These are phyloP conservation scores for Microchirus variegatus DNA, from an alignment of 2,797 vertebrate species.

Conservation along the genomic window DNA sequence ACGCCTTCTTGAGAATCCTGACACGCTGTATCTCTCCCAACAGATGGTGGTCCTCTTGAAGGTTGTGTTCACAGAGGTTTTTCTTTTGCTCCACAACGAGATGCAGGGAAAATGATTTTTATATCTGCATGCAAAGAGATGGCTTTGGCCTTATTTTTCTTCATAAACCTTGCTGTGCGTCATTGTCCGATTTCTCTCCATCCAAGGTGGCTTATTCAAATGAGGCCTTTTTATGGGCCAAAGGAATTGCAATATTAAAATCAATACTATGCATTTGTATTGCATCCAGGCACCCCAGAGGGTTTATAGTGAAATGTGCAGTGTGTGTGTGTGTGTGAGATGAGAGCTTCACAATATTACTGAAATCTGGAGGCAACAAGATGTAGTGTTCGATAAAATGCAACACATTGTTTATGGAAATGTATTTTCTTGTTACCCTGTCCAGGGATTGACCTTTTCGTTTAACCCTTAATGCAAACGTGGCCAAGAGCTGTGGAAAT, in stretches of 20 bases:
- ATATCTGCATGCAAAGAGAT: conserved; percentile 53
- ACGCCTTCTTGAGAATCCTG: conserved; percentile 58
- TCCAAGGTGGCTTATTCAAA: conserved; percentile 34
- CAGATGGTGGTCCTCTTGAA: conserved; percentile 60
- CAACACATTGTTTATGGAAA: conserved; percentile 34
- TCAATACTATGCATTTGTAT: conserved; percentile 41
- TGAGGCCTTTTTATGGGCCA: conserved; percentile 25
- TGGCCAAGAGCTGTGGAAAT: too few species aligned
- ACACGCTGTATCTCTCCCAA: conserved; percentile 57
- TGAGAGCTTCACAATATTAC: conserved; percentile 13
- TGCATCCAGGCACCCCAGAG: conserved; percentile 15
- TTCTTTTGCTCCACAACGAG: conserved; percentile 27
- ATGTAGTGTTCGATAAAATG: background rate
- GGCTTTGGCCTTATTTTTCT: conserved; percentile 13
- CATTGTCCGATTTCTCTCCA: conserved; percentile 35
- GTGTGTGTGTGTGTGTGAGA: conserved; percentile 4
- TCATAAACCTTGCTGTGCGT: conserved; percentile 35
- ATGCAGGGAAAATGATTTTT: conserved; percentile 32
- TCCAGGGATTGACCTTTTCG: conserved; percentile 1
- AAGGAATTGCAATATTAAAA: conserved; percentile 38
- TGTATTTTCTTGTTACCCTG: conserved; percentile 27
- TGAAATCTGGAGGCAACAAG: conserved; percentile 21
- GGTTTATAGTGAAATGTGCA: conserved; percentile 26
- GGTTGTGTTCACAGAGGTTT: conserved; percentile 38
- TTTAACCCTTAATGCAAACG: too few species aligned